Conservation (phyloP, 2,888 invertebrate genomes). For the Hirtodrosophila trivittata region DNA sequence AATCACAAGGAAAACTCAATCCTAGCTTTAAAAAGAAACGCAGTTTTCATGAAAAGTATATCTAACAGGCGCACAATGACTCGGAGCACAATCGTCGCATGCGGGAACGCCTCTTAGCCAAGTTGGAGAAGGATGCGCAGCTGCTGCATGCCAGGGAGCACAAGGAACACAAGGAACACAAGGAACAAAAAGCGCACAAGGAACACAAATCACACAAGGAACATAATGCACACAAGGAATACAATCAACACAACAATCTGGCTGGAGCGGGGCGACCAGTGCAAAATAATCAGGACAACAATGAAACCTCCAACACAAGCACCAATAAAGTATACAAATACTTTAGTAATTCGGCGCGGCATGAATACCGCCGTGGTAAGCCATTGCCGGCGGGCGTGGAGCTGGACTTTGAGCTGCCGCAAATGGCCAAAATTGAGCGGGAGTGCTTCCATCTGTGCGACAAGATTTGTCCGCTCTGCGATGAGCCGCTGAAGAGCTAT, state of each 20-base stretch:
- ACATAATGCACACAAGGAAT: too few species aligned
- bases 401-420: slow-evolving; percentile 73
- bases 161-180: slow-evolving; percentile 1
- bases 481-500: slow-evolving; percentile 77
- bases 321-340: slow-evolving; percentile 83
- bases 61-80: slow-evolving; percentile 75
- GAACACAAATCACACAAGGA: background rate
- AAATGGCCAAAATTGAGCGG: slow-evolving; percentile 68
- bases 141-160: slow-evolving; percentile 49
- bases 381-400: slow-evolving; percentile 64
- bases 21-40: background rate
- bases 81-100: slow-evolving; percentile 80
- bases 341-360: slow-evolving; percentile 83
- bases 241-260: slow-evolving; percentile 37
- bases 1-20: too few species aligned
- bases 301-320: slow-evolving; percentile 11
- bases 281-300: slow-evolving; percentile 20
- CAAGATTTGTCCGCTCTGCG: slow-evolving; percentile 80
- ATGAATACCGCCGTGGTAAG: slow-evolving; percentile 74
- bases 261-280: slow-evolving; percentile 14
- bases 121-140: slow-evolving; percentile 80
- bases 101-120: slow-evolving; percentile 78
- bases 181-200: background rate
- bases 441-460: slow-evolving; percentile 81
- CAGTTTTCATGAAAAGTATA: background rate